Base-by-base conservation (phyloP, 2,888 invertebrate genomes). In the Epistrophe grossulariae region DNA sequence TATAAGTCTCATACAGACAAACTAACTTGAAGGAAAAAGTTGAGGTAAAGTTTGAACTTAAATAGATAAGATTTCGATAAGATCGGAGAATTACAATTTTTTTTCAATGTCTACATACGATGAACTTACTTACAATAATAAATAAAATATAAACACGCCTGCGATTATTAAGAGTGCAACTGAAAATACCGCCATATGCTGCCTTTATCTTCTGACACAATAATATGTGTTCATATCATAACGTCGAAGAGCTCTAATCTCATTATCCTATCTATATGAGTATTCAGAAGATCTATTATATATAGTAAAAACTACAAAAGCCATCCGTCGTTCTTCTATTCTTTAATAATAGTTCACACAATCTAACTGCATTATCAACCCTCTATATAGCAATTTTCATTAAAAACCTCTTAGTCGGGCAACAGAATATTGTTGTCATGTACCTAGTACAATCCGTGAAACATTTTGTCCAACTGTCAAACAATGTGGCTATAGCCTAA, bases 381-480 rank as follows among this genome's bases (percentile, higher is more conserved):
- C 62, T 38, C 38, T 31, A 6, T 43, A 19, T 7, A 11, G 17
- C 9, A 45, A 79, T 60, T 72, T 83, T 85, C 85, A 85, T 85
- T 82, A 85, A 85, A 85, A 82, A 85, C 85, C 85, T 85, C 85
- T 85, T 83, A 87, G 71, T 40, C 40, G 11, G 52, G 35, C 55
- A 68, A 81, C 59, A 73, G 5, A 79, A 66, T 52, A 87, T 52
- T 2, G 24, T 74, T 48, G 48, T 48, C 38, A 31, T 55, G 31
- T 70, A 50, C 60, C 24, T 24, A 55, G 13, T 66, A 28, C 59
- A 50, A 72, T 62, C 79, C 85, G 85, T 79, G 76, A 76, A 79
- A 68, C 87, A 76, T 87, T 87, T 83, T 83, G 79, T 83, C 79
- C 83, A 87, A 87, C 83, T 83, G 83, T 87, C 83, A 87, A 83